Percentiles rank a stretch among this genome's conserved stretches.
phyloP scores from a whole-genome alignment of 2,113 vertebrate genomes.

The Lanius ludovicianus region DNA sequence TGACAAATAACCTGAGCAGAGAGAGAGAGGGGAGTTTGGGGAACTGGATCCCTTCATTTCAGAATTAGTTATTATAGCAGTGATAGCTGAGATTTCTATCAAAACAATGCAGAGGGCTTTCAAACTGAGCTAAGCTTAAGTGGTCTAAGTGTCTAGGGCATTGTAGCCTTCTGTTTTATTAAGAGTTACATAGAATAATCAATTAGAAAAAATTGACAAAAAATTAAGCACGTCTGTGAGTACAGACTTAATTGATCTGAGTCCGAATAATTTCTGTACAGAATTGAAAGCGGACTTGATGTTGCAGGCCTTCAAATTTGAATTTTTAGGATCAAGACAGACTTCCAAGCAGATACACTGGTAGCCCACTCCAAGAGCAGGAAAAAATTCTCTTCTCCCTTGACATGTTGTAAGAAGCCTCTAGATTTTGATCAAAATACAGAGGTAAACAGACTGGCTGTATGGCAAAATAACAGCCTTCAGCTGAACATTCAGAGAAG shows the following conservation, averaged over 20 bases:
- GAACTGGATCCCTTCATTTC: neutral
- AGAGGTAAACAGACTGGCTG: neutral
- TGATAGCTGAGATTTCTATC: neutral
- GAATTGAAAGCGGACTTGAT: neutral
- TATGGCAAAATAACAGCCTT: neutral
- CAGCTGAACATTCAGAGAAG: neutral
- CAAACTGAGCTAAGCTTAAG: neutral
- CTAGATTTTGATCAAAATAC: neutral
- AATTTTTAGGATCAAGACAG: neutral
- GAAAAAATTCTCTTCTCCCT: neutral
- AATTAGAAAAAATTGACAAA: neutral
- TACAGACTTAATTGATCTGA: neutral
- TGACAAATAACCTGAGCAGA: neutral
- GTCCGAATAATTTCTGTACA: neutral
- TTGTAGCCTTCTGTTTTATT: neutral
- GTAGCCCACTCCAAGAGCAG: neutral
- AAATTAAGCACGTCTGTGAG: neutral
- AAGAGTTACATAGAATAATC: neutral
- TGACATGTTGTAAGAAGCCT: neutral
- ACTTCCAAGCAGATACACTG: neutral
- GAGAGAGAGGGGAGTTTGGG: neutral
- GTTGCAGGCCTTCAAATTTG: neutral
- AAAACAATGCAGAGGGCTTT: neutral
- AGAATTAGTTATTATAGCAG: neutral
- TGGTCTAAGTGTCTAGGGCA: neutral